Evolutionary conservation across 2,888 invertebrate genomes (phyloP).

Genomic region (Ptycholaimellus sp.): DNA sequence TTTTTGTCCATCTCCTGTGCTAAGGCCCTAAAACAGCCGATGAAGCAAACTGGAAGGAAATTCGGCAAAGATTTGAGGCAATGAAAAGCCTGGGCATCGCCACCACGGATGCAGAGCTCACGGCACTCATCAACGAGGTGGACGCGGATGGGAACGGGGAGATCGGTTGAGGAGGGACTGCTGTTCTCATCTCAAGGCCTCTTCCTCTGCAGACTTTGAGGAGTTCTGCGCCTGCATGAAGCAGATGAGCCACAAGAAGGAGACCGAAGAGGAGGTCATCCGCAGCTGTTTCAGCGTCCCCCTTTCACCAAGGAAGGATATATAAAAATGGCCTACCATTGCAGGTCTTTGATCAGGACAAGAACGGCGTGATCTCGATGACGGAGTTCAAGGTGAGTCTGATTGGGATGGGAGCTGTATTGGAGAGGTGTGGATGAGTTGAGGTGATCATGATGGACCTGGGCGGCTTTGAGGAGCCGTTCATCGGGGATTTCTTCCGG

Average conservation of each 20-base stretch:
- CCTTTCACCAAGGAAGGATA: background rate
- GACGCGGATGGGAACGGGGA: constrained; percentile 25
- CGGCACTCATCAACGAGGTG: constrained; percentile 21
- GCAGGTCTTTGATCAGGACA: constrained; percentile 21
- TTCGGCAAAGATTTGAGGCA: too few species aligned
- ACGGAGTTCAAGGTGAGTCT: constrained; percentile 19
- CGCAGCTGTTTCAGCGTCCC: constrained; percentile 6
- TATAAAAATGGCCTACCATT: constrained; percentile 18
- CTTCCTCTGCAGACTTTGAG: too few species aligned
- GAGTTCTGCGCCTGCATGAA: constrained; percentile 26
- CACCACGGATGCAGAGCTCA: constrained; percentile 19
- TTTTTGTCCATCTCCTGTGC: too few species aligned
- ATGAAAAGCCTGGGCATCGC: constrained; percentile 22
- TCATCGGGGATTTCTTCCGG: constrained; percentile 22
- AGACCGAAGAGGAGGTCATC: constrained; percentile 20
- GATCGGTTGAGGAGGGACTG: too few species aligned
- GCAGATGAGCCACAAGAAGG: constrained; percentile 15
- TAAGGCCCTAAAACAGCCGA: too few species aligned
- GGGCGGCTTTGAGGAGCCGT: constrained; percentile 19
- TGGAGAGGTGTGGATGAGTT: constrained; percentile 4
- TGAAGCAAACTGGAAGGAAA: too few species aligned
- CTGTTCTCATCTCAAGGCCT: too few species aligned
- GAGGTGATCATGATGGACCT: constrained; percentile 23
- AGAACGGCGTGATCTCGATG: constrained; percentile 20
- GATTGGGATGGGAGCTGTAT: background rate